Percentiles rank a stretch among this genome's conserved stretches.
These are phyloP conservation scores for Budorcas taxicolor DNA, from an alignment of 2,113 vertebrate species.

Conservation along the genomic window DNA sequence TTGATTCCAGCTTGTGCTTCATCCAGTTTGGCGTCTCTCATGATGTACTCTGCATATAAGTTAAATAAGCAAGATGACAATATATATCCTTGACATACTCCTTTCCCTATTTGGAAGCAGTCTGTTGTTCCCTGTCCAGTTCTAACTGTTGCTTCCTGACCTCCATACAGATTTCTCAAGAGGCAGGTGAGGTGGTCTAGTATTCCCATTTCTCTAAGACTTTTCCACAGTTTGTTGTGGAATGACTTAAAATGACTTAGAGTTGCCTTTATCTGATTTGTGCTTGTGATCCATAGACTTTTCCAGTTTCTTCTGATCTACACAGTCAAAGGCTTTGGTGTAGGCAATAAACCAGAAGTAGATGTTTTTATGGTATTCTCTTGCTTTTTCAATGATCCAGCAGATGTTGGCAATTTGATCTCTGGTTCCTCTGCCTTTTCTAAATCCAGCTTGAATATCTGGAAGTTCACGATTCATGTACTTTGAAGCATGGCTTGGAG, in stretches of 20 bases:
- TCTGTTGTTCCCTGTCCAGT: neutral
- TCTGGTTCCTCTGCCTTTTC: neutral
- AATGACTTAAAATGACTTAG: neutral
- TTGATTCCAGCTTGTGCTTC: neutral
- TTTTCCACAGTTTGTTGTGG: neutral
- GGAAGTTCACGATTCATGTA: neutral
- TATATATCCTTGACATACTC: neutral
- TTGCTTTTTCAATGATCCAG: neutral
- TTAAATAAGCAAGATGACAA: neutral
- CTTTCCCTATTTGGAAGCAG: neutral
- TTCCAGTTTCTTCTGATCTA: neutral
- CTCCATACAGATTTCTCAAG: neutral
- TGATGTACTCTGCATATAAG: neutral
- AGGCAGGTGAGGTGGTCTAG: neutral
- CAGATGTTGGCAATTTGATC: neutral
- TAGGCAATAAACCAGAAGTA: neutral
- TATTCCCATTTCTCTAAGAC: neutral
- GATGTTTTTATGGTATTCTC: neutral
- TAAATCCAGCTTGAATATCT: neutral
- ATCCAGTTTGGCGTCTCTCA: neutral
- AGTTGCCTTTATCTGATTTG: neutral
- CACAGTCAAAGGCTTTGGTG: neutral
- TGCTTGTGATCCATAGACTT: neutral
- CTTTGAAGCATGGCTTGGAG: neutral
- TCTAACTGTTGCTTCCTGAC: neutral